Evolutionary conservation across 2,113 vertebrate species (phyloP), one percentile per base, ranked within the genome.

Genomic region (Periophthalmodon schlosseri): DNA sequence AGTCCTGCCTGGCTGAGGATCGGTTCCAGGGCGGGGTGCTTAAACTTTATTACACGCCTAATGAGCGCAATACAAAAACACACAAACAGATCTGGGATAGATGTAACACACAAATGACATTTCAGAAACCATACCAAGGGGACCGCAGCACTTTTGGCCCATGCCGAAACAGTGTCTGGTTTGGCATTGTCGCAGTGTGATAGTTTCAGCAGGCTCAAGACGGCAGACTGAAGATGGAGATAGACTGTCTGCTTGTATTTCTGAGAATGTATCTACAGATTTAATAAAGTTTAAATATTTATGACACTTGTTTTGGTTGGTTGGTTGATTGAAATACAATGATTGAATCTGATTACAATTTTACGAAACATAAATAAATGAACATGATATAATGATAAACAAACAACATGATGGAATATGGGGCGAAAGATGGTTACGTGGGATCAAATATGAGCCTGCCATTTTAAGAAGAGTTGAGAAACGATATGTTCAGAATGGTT

Each of bases 141-240:
- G 57, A 78, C 76, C 85, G 69, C 78, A 77, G 56, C 33, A 10
- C 60, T 24, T 73, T 68, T 79, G 75, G 74, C 56, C 8, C 65
- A 76, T 71, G 85, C 56, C 58, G 77, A 80, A 76, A 81, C 66
- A 70, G 61, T 72, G 73, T 33, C 68, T 82, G 70, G 71, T 73
- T 79, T 81, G 77, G 69, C 5, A 24, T 70, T 15, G 36, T n/a
- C 5, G 12, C 47, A 39, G 49, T 76, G 74, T 76, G 60, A 71
- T 68, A 60, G 52, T 14, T 24, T 63, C 49, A 14, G 52, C 69
- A 57, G 66, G 60, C 70, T 23, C 5, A 18, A 39, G 58, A 73
- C 24, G 39, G 67, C 74, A 66, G 54, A 12, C 21, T 65, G 65
- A 33, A 52, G 70, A 69, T 44, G 54, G 5, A 50, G 65, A 21